A percentile compares a stretch with the other conserved stretches of the same genome.
phyloP scores from a whole-genome alignment of 2,888 invertebrate genomes.

The Drosophila nr. medialis region DNA sequence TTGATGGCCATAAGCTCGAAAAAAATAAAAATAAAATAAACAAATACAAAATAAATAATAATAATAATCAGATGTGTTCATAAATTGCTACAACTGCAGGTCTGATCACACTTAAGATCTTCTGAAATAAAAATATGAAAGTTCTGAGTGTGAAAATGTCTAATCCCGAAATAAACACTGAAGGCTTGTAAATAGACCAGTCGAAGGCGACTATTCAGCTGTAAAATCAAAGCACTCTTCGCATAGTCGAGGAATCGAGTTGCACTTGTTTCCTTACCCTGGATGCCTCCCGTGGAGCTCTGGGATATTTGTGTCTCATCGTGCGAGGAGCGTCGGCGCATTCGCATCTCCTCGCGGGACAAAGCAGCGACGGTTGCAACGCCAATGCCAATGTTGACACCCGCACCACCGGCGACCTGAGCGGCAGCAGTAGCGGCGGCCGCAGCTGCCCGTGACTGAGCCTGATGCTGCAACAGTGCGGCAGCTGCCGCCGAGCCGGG shows the following conservation, averaged over 20 bases:
- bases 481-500: conserved; percentile 83
- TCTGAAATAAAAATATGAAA: not conserved
- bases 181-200: not conserved
- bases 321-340: conserved; percentile 85
- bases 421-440: conserved; percentile 77
- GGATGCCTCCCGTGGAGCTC: conserved; percentile 72
- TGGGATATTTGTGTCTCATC: conserved; percentile 84
- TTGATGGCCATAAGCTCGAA: rapidly evolving
- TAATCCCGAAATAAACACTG: not conserved
- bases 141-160: not conserved
- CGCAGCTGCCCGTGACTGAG: conserved; percentile 83
- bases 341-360: conserved; percentile 84
- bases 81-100: not conserved
- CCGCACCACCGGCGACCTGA: conserved; percentile 49
- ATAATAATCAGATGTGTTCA: not conserved
- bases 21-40: not conserved
- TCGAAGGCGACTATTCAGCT: not conserved
- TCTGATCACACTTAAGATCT: not conserved
- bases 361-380: conserved; percentile 59
- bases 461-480: conserved; percentile 83
- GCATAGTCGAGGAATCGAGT: not conserved
- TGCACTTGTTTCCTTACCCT: conserved; percentile 72
- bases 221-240: not conserved
- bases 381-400: conserved; percentile 48
- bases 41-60: not conserved